These are phyloP conservation scores for Mus pahari DNA, from an alignment of 2,113 vertebrate species.

Conservation along the genomic window DNA sequence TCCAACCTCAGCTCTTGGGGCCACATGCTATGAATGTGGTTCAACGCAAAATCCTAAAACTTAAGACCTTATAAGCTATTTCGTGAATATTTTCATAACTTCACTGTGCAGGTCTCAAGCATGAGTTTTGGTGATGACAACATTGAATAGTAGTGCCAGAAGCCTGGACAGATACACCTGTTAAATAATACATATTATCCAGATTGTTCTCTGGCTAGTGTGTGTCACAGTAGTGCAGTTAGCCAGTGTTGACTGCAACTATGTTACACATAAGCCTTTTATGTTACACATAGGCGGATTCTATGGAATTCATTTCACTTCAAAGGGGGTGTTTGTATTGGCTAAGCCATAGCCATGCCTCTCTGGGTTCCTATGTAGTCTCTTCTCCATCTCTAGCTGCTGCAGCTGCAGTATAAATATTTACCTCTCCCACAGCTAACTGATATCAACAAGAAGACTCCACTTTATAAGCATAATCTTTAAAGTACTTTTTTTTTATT, in stretches of 20 bases:
- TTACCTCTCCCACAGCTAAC: not conserved
- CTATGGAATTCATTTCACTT: not conserved
- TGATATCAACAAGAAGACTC: not conserved
- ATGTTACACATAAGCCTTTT: not conserved
- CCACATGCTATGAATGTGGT: no score
- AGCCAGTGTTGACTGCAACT: not conserved
- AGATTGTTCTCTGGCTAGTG: not conserved
- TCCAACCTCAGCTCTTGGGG: not conserved
- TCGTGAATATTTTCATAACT: not conserved
- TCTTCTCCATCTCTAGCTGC: not conserved
- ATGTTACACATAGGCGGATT: not conserved
- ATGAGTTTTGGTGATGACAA: not conserved
- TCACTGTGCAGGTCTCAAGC: not conserved
- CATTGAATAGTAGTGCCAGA: not conserved
- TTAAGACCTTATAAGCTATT: no score
- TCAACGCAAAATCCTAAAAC: not conserved
- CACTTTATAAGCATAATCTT: not conserved
- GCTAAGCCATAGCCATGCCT: not conserved
- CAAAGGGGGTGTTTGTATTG: not conserved
- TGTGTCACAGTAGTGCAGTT: not conserved
- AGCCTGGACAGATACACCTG: not conserved
- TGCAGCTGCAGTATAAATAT: not conserved
- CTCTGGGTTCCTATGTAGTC: not conserved
- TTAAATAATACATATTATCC: not conserved
- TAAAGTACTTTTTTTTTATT: no score